These are phyloP conservation scores for Trogon surrucura DNA, from an alignment of 2,113 vertebrate species.

Conservation along the genomic window DNA sequence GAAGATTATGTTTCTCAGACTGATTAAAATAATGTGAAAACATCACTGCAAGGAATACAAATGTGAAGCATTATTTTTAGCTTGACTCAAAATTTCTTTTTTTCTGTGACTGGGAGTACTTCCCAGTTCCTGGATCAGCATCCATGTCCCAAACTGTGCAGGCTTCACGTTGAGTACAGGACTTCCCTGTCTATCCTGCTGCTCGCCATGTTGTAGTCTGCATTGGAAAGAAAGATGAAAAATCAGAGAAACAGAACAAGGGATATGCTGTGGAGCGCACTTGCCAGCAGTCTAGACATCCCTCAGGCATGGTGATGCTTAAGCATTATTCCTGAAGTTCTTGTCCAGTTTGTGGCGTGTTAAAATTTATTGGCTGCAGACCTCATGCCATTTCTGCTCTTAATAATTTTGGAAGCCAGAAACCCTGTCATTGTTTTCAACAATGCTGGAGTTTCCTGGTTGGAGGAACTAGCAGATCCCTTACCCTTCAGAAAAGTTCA, in stretches of 20 bases:
- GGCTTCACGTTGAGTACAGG: background rate
- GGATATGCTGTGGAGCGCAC: background rate
- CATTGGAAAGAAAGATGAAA: background rate
- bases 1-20: background rate
- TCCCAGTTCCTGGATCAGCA: background rate
- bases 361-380: background rate
- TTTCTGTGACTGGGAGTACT: background rate
- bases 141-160: background rate
- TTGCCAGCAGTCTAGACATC: background rate
- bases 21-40: background rate
- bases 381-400: background rate
- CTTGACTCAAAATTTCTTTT: background rate
- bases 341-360: background rate
- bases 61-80: background rate
- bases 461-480: background rate
- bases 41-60: background rate
- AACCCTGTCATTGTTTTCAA: background rate
- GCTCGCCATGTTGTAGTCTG: background rate
- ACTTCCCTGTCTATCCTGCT: background rate
- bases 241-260: background rate
- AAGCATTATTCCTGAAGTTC: background rate
- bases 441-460: background rate
- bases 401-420: background rate
- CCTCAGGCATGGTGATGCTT: background rate
- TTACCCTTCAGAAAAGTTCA: background rate